Conservation (phyloP, 2,113 vertebrate species). For the Strix uralensis region DNA sequence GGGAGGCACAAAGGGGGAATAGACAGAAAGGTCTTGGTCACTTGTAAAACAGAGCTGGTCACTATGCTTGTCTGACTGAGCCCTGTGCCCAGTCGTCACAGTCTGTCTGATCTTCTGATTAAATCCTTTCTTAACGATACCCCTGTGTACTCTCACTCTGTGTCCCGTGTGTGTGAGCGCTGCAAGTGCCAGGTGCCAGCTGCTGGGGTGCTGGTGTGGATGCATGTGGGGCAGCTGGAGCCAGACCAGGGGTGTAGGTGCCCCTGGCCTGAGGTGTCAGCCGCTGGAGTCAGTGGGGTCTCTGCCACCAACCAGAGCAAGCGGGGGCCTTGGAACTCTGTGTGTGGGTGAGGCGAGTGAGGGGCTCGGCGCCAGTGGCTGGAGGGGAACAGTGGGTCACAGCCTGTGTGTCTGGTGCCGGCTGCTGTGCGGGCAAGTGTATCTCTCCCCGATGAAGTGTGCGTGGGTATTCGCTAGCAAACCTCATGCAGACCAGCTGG, state of each 20-base stretch:
- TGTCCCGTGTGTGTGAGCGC: not conserved
- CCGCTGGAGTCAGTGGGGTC: not conserved
- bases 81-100: not conserved
- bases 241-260: accelerated
- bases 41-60: not conserved
- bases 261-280: not conserved
- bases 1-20: not conserved
- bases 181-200: not conserved
- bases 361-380: not conserved
- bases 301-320: accelerated
- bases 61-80: not conserved
- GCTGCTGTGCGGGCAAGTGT: accelerated
- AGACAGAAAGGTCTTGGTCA: not conserved
- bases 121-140: not conserved
- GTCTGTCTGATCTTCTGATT: too few species aligned
- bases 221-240: not conserved
- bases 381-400: not conserved
- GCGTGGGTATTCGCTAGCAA: not conserved
- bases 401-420: accelerated
- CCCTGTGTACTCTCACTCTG: too few species aligned
- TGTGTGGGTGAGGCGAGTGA: accelerated
- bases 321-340: too few species aligned
- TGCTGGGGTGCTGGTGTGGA: not conserved
- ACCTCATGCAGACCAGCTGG: accelerated
- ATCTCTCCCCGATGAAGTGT: accelerated